phyloP scores from a whole-genome alignment of 1,140 invertebrate genomes.

The Drosophila hydei region DNA sequence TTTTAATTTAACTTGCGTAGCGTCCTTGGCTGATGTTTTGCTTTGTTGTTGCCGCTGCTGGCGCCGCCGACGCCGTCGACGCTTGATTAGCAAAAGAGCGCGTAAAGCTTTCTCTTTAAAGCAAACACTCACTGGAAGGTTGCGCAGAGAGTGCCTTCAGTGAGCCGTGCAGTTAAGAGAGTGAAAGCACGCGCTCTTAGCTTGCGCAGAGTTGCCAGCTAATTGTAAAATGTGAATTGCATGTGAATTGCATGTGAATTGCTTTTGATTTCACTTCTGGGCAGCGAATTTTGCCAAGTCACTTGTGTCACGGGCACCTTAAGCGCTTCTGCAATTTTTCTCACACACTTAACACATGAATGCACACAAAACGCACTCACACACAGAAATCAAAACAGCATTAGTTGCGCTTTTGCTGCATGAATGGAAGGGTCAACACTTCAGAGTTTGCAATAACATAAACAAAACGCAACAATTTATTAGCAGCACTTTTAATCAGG shows the following conservation, averaged over 20 bases:
- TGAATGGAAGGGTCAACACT: conserved; percentile 18
- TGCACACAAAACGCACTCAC: conserved; percentile 11
- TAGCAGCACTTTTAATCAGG: conserved; percentile 10
- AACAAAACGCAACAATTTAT: conserved; percentile 4
- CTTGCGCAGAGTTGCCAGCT: conserved; percentile 27
- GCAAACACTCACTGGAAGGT: conserved; percentile 46
- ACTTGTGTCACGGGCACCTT: neutral
- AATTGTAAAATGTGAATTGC: conserved; percentile 9
- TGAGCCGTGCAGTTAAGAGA: conserved; percentile 25
- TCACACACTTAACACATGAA: conserved; percentile 41
- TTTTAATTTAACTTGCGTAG: conserved; percentile 31
- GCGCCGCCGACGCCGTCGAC: neutral
- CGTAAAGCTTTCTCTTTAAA: neutral
- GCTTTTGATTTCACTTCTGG: neutral
- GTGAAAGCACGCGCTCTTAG: conserved; percentile 15
- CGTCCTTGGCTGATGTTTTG: conserved; percentile 11
- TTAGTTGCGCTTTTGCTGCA: conserved; percentile 69
- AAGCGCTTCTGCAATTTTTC: conserved; percentile 27
- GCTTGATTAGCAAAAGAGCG: conserved; percentile 27
- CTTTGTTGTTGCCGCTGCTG: conserved; percentile 6
- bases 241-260: neutral
- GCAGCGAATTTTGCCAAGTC: too few relatives aligned
- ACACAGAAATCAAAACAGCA: conserved; percentile 55
- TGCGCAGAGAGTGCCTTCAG: conserved; percentile 59
- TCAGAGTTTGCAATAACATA: conserved; percentile 26